Evolutionary conservation across 1,140 invertebrate species (phyloP).

Genomic region (Sycophila sp.): DNA sequence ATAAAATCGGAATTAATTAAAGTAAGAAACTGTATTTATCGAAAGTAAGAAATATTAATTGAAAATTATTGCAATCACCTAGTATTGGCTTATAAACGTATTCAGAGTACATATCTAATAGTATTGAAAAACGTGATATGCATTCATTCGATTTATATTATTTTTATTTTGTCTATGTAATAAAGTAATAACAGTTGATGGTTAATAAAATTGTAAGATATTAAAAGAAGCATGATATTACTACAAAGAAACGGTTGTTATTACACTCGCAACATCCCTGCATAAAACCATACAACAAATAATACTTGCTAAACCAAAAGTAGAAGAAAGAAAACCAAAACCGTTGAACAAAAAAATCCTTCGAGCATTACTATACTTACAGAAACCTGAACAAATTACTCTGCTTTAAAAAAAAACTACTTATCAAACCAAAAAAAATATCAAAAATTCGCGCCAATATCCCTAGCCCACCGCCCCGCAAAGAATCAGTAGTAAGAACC

Average conservation of each 20-base stretch:
- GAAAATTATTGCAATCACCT: slow-evolving; percentile 14
- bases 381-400: too few species aligned
- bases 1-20: slow-evolving; percentile 14
- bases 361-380: too few species aligned
- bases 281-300: neutral
- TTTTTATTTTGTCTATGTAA: slow-evolving; percentile 35
- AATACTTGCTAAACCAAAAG: neutral
- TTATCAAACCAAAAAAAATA: too few species aligned
- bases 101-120: slow-evolving; percentile 29
- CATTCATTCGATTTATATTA: slow-evolving; percentile 38
- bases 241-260: neutral
- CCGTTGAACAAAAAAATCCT: too few species aligned
- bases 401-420: too few species aligned
- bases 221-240: too few species aligned
- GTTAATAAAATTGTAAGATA: slow-evolving; percentile 38
- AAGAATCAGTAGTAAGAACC: too few species aligned
- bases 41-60: slow-evolving; percentile 4
- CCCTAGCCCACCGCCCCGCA: too few species aligned
- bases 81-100: slow-evolving; percentile 17
- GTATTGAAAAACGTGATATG: slow-evolving; percentile 31
- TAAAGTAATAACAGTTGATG: slow-evolving; percentile 34
- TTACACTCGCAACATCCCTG: neutral
- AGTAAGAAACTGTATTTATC: slow-evolving; percentile 10
- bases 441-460: too few species aligned
- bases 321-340: too few species aligned